Conservation (phyloP, 2,113 vertebrate species). For the Cheirogaleus medius region DNA sequence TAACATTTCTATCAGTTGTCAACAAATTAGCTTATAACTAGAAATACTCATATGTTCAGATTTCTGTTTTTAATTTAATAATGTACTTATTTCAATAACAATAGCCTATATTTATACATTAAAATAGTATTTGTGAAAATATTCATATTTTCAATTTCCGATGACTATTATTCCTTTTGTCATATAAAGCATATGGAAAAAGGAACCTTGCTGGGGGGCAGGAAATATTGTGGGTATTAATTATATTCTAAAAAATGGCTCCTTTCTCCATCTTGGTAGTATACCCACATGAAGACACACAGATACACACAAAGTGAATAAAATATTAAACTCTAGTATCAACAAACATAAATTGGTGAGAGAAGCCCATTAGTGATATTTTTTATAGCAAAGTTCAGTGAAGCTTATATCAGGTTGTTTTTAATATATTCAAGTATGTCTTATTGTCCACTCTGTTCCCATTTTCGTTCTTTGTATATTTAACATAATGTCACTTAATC, state of each 20-base stretch:
- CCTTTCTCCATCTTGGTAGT: neutral
- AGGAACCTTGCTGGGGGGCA: neutral
- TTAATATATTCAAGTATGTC: neutral
- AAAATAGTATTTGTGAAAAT: conserved; percentile 24
- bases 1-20: conserved; percentile 25
- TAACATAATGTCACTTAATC: neutral
- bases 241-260: neutral
- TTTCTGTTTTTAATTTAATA: conserved; percentile 42
- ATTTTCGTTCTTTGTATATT: neutral
- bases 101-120: neutral
- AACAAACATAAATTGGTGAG: neutral
- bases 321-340: neutral
- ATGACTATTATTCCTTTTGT: neutral
- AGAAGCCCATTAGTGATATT: neutral
- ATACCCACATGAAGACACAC: neutral
- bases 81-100: neutral
- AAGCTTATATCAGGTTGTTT: neutral
- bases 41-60: neutral
- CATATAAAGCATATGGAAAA: neutral
- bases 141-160: neutral
- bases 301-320: neutral
- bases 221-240: neutral
- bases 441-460: neutral
- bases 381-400: neutral
- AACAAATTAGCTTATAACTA: conserved; percentile 7